A percentile compares a stretch with the other conserved stretches of the same genome.
Evolutionary conservation across 2,888 invertebrate genomes (phyloP).

Genomic region (Melieria crassipennis): DNA sequence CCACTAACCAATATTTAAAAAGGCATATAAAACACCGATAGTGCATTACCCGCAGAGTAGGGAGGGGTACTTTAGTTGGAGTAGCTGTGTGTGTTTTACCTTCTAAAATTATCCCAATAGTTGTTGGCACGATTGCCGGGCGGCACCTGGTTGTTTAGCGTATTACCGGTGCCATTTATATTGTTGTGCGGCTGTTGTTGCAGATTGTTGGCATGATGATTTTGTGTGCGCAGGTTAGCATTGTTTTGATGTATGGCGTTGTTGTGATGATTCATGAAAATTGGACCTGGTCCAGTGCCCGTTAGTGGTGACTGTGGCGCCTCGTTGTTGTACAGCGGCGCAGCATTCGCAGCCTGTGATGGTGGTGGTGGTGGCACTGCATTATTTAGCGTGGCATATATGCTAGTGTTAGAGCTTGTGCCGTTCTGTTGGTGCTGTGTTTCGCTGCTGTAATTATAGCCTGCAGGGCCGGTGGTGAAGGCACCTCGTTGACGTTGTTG

Average conservation of each 20-base stretch:
- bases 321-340: conserved; percentile 57
- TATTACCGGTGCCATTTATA: conserved; percentile 57
- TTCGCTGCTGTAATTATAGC: conserved; percentile 49
- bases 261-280: conserved; percentile 66
- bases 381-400: conserved; percentile 55
- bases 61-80: too few relatives aligned
- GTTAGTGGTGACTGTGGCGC: conserved; percentile 56
- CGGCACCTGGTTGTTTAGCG: conserved; percentile 88
- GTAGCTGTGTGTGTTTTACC: conserved; percentile 69
- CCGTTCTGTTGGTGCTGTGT: conserved; percentile 47
- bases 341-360: conserved; percentile 50
- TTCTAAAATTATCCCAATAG: conserved; percentile 94
- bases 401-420: conserved; percentile 42
- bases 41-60: too few relatives aligned
- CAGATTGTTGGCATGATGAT: conserved; percentile 55
- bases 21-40: too few relatives aligned
- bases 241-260: conserved; percentile 65
- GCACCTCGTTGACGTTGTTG: conserved; percentile 41
- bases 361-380: conserved; percentile 50
- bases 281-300: conserved; percentile 58
- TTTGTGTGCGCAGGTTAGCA: conserved; percentile 62
- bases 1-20: too few relatives aligned
- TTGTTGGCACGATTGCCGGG: conserved; percentile 92
- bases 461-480: conserved; percentile 36
- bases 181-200: conserved; percentile 50